phyloP scores from a whole-genome alignment of 2,797 vertebrate species.

The Myripristis murdjan region DNA sequence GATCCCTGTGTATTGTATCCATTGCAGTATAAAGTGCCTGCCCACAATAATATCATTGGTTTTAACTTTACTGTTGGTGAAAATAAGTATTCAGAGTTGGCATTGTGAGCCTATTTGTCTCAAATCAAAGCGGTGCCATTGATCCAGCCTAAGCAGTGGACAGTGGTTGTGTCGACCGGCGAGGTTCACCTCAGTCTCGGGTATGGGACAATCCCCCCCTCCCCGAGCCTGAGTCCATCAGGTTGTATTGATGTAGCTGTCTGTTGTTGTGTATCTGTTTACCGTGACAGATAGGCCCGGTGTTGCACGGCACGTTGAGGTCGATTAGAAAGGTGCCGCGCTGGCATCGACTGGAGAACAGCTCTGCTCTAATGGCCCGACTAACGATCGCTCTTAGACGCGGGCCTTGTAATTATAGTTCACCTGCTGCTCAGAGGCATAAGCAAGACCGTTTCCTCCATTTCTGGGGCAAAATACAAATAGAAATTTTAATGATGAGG shows the following conservation, averaged over 20 bases:
- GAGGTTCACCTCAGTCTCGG: conserved; percentile 26
- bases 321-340: conserved; percentile 61
- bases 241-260: conserved; percentile 50
- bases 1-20: conserved; percentile 6
- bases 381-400: conserved; percentile 56
- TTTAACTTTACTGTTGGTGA: background rate
- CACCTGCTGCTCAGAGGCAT: conserved; percentile 55
- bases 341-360: conserved; percentile 56
- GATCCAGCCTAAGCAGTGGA: conserved; percentile 24
- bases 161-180: conserved; percentile 10
- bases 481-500: conserved; percentile 5
- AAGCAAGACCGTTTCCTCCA: conserved; percentile 34
- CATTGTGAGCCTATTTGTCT: conserved; percentile 21
- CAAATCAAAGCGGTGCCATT: conserved; percentile 18
- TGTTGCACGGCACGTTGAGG: conserved; percentile 46
- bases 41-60: background rate
- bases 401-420: conserved; percentile 54
- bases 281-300: conserved; percentile 64
- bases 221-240: conserved; percentile 42
- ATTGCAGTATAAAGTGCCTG: background rate
- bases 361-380: conserved; percentile 58
- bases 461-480: conserved; percentile 14
- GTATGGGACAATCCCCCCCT: background rate
- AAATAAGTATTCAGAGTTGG: conserved; percentile 20
- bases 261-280: conserved; percentile 55